These are phyloP conservation scores for Tadarida brasiliensis DNA, from an alignment of 2,797 vertebrate species.

Conservation along the genomic window DNA sequence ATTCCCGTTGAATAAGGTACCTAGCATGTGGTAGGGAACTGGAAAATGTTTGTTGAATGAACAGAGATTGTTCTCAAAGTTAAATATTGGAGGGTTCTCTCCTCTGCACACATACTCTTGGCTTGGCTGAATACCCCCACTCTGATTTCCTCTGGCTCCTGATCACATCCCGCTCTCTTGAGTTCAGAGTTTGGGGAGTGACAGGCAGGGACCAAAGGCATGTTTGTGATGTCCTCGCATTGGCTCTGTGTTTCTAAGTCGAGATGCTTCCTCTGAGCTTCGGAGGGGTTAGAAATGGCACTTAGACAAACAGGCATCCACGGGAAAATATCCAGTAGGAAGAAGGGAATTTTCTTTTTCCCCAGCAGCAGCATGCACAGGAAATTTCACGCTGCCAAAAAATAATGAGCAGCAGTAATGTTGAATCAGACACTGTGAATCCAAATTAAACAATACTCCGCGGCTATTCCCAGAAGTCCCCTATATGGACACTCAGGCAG, in stretches of 20 bases:
- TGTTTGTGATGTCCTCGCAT: neutral
- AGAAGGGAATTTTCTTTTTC: neutral
- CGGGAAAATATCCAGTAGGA: neutral
- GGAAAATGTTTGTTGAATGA: neutral
- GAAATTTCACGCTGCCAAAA: neutral
- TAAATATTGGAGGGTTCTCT: neutral
- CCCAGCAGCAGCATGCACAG: neutral
- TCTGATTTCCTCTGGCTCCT: neutral
- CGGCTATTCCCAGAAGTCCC: neutral
- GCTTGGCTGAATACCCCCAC: fast-evolving
- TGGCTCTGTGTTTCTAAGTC: neutral
- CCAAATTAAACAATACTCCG: neutral
- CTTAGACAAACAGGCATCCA: neutral
- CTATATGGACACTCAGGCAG: neutral
- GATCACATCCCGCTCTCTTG: neutral
- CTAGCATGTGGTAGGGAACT: neutral
- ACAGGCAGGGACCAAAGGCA: neutral
- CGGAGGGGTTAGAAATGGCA: neutral
- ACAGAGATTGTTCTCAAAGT: neutral
- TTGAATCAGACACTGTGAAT: neutral
- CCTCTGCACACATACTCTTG: neutral
- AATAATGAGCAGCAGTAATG: neutral
- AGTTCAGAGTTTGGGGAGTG: neutral
- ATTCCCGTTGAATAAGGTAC: neutral
- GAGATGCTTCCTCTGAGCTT: neutral